phyloP scores from a whole-genome alignment of 2,797 vertebrate species.

The Manis javanica region DNA sequence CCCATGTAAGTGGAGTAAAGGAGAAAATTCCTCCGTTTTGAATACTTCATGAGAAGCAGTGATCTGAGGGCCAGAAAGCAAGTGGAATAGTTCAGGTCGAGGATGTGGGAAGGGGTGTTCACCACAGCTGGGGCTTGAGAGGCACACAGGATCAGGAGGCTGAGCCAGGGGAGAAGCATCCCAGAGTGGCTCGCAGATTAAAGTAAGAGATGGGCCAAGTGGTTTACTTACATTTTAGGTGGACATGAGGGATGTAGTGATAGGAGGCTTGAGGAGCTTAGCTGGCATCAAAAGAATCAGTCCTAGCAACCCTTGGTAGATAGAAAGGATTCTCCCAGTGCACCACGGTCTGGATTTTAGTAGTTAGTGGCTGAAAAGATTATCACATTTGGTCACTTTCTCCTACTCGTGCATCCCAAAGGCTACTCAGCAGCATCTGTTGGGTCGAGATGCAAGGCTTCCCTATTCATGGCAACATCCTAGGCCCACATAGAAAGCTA shows the following conservation, averaged over 20 bases:
- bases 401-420: background rate
- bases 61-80: background rate
- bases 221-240: constrained; percentile 32
- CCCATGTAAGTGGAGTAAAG: background rate
- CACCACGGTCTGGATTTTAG: background rate
- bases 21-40: background rate
- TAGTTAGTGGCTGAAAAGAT: background rate
- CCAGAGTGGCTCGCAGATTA: background rate
- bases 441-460: background rate
- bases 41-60: background rate
- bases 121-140: background rate
- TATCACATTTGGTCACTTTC: background rate
- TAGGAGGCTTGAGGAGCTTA: background rate
- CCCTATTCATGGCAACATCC: background rate
- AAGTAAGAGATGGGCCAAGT: background rate
- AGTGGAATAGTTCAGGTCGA: background rate
- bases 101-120: background rate
- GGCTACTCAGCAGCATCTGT: background rate
- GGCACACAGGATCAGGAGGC: background rate
- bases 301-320: background rate
- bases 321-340: background rate
- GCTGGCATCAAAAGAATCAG: background rate
- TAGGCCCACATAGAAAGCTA: background rate
- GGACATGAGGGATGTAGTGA: background rate
- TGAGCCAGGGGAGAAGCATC: constrained; percentile 12